phyloP scores from a whole-genome alignment of 2,888 invertebrate genomes.

The Thysanoteuthis rhombus region DNA sequence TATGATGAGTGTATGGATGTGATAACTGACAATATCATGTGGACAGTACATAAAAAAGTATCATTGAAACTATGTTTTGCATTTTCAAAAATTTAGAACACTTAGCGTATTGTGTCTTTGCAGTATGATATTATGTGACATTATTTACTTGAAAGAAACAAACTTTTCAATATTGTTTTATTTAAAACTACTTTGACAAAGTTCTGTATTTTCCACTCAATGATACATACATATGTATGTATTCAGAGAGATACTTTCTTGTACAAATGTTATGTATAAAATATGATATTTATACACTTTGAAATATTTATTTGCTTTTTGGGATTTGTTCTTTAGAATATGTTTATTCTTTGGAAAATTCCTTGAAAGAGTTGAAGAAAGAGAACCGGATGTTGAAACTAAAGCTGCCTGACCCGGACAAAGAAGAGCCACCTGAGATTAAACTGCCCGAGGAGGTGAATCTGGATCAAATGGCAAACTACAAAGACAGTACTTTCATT shows the following conservation, averaged over 20 bases:
- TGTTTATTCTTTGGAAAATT: slow-evolving; percentile 56
- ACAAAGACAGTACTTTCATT: slow-evolving; percentile 56
- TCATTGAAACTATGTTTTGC: no score
- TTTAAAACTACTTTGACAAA: no score
- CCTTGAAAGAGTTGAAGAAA: slow-evolving; percentile 53
- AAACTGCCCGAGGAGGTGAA: slow-evolving; percentile 39
- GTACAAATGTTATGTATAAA: not conserved
- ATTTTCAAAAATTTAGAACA: no score
- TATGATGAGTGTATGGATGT: no score
- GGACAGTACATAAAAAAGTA: no score
- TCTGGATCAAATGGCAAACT: slow-evolving; percentile 46
- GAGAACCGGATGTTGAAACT: slow-evolving; percentile 40
- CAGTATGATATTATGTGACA: no score
- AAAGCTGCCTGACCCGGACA: slow-evolving; percentile 35
- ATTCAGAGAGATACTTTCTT: not conserved
- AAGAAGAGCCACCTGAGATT: slow-evolving; percentile 44
- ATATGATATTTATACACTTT: not conserved
- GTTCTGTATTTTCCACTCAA: no score
- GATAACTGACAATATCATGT: no score
- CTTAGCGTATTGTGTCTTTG: no score
- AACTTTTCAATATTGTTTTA: no score
- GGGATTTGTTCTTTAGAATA: slow-evolving; percentile 47
- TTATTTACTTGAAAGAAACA: no score
- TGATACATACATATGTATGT: not conserved
- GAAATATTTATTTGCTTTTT: not conserved